Conservation (phyloP, 2,797 vertebrate genomes). For the Gadopsis marmoratus region DNA sequence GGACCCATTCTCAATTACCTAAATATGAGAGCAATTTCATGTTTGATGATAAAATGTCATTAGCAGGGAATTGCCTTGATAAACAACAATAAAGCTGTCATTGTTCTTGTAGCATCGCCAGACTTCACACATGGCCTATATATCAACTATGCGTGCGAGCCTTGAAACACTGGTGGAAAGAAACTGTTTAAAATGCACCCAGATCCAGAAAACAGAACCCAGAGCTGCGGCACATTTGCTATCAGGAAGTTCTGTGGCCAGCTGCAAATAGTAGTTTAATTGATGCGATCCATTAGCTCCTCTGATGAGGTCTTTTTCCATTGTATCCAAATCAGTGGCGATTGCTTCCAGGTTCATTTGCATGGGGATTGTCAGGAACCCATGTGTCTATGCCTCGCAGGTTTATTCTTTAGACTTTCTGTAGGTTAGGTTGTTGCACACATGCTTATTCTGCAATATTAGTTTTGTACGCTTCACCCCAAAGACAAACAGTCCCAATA, state of each 20-base stretch:
- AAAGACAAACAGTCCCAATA: conserved; percentile 21
- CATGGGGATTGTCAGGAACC: conserved; percentile 31
- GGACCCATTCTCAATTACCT: conserved; percentile 40
- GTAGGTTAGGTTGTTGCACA: conserved; percentile 28
- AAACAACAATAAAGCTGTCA: conserved; percentile 64
- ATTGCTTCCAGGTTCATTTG: conserved; percentile 76
- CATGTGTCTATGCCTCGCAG: background rate
- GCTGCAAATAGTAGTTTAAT: conserved; percentile 66
- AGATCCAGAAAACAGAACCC: conserved; percentile 49
- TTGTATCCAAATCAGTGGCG: conserved; percentile 64
- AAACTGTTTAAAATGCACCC: conserved; percentile 33
- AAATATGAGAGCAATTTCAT: conserved; percentile 55
- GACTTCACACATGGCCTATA: conserved; percentile 56
- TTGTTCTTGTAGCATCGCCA: conserved; percentile 39
- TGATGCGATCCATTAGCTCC: conserved; percentile 66
- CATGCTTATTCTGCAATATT: conserved; percentile 27
- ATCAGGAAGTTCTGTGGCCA: conserved; percentile 53
- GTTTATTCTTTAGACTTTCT: conserved; percentile 38
- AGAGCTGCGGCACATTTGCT: conserved; percentile 29
- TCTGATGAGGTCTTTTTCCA: conserved; percentile 69
- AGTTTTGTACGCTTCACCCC: conserved; percentile 17
- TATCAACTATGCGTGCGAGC: conserved; percentile 61
- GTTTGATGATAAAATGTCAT: conserved; percentile 53
- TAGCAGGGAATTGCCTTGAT: conserved; percentile 38
- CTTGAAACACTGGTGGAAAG: conserved; percentile 45